Evolutionary conservation across 2,113 vertebrate genomes (phyloP), one percentile per base, ranked within the genome.

Genomic region (Trachemys scripta): DNA sequence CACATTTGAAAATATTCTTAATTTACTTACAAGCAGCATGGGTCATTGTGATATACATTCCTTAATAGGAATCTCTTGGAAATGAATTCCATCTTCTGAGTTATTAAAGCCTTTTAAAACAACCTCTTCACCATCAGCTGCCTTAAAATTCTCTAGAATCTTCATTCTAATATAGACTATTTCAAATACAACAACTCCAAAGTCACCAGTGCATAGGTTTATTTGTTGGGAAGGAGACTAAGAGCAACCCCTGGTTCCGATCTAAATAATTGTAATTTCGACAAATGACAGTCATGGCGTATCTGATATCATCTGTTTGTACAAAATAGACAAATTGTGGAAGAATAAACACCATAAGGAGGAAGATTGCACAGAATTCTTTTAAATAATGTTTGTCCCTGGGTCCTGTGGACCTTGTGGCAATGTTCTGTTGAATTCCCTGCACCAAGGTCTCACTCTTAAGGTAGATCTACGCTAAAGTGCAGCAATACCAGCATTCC

Each of bases 71-170:
- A 90, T 94, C 79, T 75, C 91, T 80, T 45, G 85, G 75, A 90
- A 69, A 87, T 91, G 11, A 90, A 13, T 54, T 91, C 10, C 5
- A 1, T 76, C 65, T 92, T 81, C 5, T 38, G 80, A 90, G 49
- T 84, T 93, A 59, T 54, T 94, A 49, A 93, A 57, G 78, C 57
- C 85, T 92, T 95, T 87, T 59, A 29, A 62, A 96, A 96, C 76
- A 65, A 85, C 8, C 93, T 94, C 29, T 95, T 96, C 1, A 6
- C 91, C 83, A n/a, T 82, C 59, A 95, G 90, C 85, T 97, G 96
- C 96, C 97, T 98, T 97, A 54, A 93, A 90, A 49, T 95, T 85
- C 89, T 89, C 85, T 42, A 27, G 35, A 91, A 59, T 80, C 35
- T 82, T 95, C 42, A 79, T 94, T 95, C 65, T 94, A 84, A 62